Evolutionary conservation across 2,888 invertebrate genomes (phyloP).

Genomic region (Lysandra bellargus): DNA sequence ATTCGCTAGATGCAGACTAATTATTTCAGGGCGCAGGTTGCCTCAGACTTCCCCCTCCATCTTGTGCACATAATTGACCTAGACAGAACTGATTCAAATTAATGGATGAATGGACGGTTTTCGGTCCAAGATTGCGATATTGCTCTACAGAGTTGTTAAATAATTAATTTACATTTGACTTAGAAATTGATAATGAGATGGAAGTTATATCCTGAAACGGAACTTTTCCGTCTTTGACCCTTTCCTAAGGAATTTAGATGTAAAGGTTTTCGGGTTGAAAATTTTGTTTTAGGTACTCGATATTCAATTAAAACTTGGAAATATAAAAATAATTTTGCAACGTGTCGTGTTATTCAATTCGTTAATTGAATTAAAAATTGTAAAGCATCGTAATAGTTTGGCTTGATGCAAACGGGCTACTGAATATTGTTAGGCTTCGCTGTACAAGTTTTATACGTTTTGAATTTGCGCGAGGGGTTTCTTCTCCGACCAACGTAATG

Average conservation of each 20-base stretch:
- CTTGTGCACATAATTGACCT: slow-evolving; percentile 25
- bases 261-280: neutral
- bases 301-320: no score
- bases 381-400: neutral
- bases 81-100: slow-evolving; percentile 3
- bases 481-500: no score
- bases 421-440: neutral
- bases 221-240: neutral
- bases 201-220: neutral
- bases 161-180: neutral
- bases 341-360: neutral
- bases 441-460: neutral
- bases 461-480: no score
- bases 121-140: neutral
- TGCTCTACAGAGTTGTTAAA: neutral
- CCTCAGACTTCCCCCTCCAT: neutral
- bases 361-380: neutral
- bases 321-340: no score
- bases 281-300: no score
- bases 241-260: neutral
- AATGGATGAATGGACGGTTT: slow-evolving; percentile 11
- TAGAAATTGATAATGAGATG: neutral
- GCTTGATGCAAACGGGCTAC: neutral
- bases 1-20: slow-evolving; percentile 18
- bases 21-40: slow-evolving; percentile 11